Evolutionary conservation across 2,797 vertebrate genomes (phyloP), one percentile per base, ranked within the genome.

Genomic region (Crocidura indochinensis): DNA sequence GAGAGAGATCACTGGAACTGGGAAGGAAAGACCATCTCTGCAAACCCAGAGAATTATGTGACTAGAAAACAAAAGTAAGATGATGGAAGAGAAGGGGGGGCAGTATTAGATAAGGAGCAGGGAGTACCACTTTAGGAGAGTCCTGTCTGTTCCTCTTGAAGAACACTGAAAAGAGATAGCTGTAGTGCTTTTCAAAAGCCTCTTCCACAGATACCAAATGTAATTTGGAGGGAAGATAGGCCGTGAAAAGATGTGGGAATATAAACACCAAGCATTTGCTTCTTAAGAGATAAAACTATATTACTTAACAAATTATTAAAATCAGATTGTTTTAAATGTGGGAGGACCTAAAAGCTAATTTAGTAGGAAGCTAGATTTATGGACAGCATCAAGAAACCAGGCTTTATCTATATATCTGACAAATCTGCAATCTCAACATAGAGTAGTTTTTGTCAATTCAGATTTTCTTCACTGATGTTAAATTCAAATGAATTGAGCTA

Each of bases 381-480:
- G 60, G 69, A 44, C n/a, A 83, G 38, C 1, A 62, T 83, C 72
- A 49, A 87, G 27, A 72, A 87, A 80, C 17, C 51, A 22, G 3
- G 6, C 12, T 69, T 89, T 51, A 65, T 80, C 53, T 56, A 31
- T 10, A n/a, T 3, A 6, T 67, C 64, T 53, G 26, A 73, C 44
- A 29, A 68, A 76, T 80, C 47, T 56, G 2, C 65, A 67, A n/a
- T 27, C 46, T 72, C 26, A 44, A 60, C 72, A 26, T 27, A 19
- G 2, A 49, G 8, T 20, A 14, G 14, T 8, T 87, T 83, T 67
- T 65, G 24, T 84, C 74, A 75, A n/a, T 51, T 82, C 2, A 22
- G 31, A 79, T 82, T 85, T 91, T 81, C 89, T 88, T 88, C 79
- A 73, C 29, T 92, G 71, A 84, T 47, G 75, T 64, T 76, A 64